phyloP scores from a whole-genome alignment of 2,113 vertebrate species.

The Daboia siamensis region DNA sequence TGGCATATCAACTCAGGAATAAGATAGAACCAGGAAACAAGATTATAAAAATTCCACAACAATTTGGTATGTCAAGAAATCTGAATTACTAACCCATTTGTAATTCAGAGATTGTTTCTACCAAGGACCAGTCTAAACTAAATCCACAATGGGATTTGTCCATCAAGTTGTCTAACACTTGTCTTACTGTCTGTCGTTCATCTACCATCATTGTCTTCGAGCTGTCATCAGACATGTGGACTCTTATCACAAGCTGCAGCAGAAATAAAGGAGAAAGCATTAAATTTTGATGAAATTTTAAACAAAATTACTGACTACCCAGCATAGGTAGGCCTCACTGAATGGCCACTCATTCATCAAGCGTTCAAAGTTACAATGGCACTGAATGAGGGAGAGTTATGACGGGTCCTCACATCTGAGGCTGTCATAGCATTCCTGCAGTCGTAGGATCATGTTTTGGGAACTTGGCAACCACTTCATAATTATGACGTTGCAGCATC shows the following conservation, averaged over 20 bases:
- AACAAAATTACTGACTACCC: neutral
- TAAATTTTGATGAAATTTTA: neutral
- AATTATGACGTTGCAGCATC: neutral
- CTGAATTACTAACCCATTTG: constrained; percentile 87
- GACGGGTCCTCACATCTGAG: neutral
- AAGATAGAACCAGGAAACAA: neutral
- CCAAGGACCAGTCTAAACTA: constrained; percentile 94
- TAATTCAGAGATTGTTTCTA: constrained; percentile 92
- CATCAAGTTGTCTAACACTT: constrained; percentile 95
- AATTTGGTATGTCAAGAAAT: constrained; percentile 23
- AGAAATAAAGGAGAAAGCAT: constrained; percentile 1
- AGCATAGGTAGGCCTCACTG: neutral
- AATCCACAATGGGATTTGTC: constrained; percentile 97
- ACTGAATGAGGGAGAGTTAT: neutral
- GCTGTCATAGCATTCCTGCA: neutral
- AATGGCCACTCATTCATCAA: neutral
- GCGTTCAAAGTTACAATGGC: neutral
- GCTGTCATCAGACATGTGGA: constrained; percentile 98
- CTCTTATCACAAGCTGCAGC: constrained; percentile 89
- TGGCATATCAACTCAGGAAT: neutral
- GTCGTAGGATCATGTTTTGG: neutral
- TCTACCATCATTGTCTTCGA: constrained; percentile 99
- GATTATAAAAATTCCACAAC: constrained; percentile 7
- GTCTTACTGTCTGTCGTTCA: constrained; percentile 93
- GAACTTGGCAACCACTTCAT: neutral